A percentile compares a stretch with the other conserved stretches of the same genome.
phyloP scores from a whole-genome alignment of 2,113 vertebrate species.

The Ranitomeya imitator region DNA sequence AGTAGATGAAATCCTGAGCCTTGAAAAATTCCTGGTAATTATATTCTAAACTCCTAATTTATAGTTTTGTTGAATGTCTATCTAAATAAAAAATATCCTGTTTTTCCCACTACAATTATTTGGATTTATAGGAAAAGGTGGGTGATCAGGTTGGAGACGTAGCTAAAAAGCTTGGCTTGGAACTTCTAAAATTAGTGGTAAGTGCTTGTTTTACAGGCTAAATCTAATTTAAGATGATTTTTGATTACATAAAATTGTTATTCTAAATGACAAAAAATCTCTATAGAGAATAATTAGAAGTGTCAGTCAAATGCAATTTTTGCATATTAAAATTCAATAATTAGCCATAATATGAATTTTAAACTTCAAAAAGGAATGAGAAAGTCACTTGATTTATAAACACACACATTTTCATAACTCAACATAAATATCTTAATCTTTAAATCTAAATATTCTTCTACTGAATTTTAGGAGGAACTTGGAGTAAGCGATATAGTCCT shows the following conservation, averaged over 20 bases:
- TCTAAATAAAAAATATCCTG: background rate
- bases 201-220: background rate
- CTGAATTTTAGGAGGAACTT: constrained; percentile 4
- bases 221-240: background rate
- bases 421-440: background rate
- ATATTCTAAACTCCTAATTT: background rate
- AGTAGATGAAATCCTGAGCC: constrained; percentile 13
- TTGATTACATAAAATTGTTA: background rate
- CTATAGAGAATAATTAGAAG: background rate
- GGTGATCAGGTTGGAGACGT: constrained; percentile 35
- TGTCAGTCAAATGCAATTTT: background rate
- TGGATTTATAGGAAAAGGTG: constrained; percentile 23
- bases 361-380: no score
- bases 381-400: no score
- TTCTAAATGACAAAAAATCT: background rate
- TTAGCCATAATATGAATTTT: no score
- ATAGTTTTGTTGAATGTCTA: background rate
- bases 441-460: background rate
- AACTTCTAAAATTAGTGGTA: constrained; percentile 6
- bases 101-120: no score
- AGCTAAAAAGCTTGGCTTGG: constrained; percentile 10
- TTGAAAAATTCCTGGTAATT: constrained; percentile 12
- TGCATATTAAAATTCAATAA: background rate
- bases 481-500: background rate
- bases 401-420: background rate